phyloP scores from a whole-genome alignment of 2,888 invertebrate genomes.

The Apoda limacodes region DNA sequence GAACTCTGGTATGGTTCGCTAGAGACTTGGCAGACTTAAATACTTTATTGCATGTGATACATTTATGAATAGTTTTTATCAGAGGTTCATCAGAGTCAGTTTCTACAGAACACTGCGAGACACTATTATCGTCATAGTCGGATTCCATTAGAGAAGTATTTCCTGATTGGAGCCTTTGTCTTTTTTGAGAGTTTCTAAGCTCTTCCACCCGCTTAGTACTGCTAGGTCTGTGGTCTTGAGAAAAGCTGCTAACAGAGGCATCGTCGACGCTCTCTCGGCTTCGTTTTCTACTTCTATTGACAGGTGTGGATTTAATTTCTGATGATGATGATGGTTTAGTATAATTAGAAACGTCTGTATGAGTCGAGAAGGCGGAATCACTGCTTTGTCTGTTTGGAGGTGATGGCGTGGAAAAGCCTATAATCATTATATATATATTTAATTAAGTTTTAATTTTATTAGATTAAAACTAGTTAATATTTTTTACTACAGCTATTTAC shows the following conservation, averaged over 20 bases:
- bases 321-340: conserved; percentile 35
- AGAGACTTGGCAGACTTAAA: conserved; percentile 33
- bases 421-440: too few species aligned
- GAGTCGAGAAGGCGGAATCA: conserved; percentile 58
- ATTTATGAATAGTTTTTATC: conserved; percentile 30
- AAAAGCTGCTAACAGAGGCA: conserved; percentile 38
- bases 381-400: conserved; percentile 56
- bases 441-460: too few species aligned
- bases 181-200: conserved; percentile 37
- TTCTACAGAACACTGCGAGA: conserved; percentile 38
- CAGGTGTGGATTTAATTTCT: conserved; percentile 35
- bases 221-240: conserved; percentile 36
- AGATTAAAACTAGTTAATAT: background rate
- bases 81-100: conserved; percentile 54
- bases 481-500: background rate
- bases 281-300: conserved; percentile 37
- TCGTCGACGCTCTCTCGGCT: conserved; percentile 45
- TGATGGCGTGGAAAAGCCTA: conserved; percentile 40
- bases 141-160: conserved; percentile 36
- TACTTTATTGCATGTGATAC: conserved; percentile 37
- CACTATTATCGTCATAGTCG: conserved; percentile 47
- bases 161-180: conserved; percentile 27
- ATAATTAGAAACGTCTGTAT: conserved; percentile 46
- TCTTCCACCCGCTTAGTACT: conserved; percentile 46
- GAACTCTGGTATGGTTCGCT: conserved; percentile 31